A percentile compares a stretch with the other conserved stretches of the same genome.
Evolutionary conservation across 2,888 invertebrate species (phyloP).

Genomic region (Chouioia cunea): DNA sequence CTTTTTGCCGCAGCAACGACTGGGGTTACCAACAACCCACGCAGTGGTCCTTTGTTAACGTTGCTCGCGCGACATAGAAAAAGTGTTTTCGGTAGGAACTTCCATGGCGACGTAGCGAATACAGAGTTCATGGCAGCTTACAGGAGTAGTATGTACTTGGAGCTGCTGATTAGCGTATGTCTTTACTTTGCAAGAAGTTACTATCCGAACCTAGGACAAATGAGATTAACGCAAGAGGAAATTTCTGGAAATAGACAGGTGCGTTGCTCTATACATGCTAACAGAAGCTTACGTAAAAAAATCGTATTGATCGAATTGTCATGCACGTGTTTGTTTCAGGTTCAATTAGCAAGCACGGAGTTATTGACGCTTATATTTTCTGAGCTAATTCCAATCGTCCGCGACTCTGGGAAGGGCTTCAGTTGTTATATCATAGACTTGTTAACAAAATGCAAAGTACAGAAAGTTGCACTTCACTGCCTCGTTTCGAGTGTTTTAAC

Average conservation of each 20-base stretch:
- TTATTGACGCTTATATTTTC: slow-evolving; percentile 79
- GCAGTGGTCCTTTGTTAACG: slow-evolving; percentile 72
- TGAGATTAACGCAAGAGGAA: slow-evolving; percentile 77
- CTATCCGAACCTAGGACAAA: slow-evolving; percentile 79
- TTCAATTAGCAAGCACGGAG: slow-evolving; percentile 82
- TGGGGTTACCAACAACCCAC: slow-evolving; percentile 73
- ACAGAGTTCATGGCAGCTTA: slow-evolving; percentile 78
- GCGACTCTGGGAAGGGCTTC: slow-evolving; percentile 82
- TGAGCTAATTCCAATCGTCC: slow-evolving; percentile 80
- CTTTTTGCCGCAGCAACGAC: slow-evolving; percentile 83
- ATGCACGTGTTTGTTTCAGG: slow-evolving; percentile 66
- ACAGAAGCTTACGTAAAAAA: slow-evolving; percentile 8
- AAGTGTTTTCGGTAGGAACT: slow-evolving; percentile 80
- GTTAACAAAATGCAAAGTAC: slow-evolving; percentile 82
- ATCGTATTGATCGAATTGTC: slow-evolving; percentile 2
- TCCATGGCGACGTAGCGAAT: slow-evolving; percentile 73
- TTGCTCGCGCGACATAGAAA: slow-evolving; percentile 82
- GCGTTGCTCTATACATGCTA: slow-evolving; percentile 31
- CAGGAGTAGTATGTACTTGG: slow-evolving; percentile 84
- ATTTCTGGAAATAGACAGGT: slow-evolving; percentile 79
- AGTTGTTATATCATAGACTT: slow-evolving; percentile 83
- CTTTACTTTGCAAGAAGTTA: slow-evolving; percentile 86
- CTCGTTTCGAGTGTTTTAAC: slow-evolving; percentile 81
- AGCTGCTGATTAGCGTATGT: slow-evolving; percentile 81
- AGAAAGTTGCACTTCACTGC: slow-evolving; percentile 86